Conservation (phyloP, 1,140 invertebrate genomes). For the Drosophila ficusphila region DNA sequence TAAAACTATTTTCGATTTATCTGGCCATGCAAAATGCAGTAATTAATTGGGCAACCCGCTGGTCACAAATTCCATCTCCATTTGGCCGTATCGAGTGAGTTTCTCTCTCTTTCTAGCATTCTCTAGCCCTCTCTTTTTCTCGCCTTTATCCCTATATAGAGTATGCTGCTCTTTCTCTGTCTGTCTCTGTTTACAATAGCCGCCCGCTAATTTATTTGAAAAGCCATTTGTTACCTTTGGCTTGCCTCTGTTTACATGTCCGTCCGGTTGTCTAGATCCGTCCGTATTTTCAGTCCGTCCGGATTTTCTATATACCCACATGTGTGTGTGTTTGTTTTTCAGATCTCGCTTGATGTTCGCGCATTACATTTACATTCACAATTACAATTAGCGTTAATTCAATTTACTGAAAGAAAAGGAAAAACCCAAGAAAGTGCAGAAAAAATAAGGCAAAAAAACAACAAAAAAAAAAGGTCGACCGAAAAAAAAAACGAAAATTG, state of each 20-base stretch:
- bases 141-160: background rate
- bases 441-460: too few relatives aligned
- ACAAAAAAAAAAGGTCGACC: constrained; percentile 6
- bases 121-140: background rate
- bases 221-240: constrained; percentile 81
- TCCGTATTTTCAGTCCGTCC: background rate
- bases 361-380: constrained; percentile 47
- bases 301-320: constrained; percentile 41
- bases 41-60: constrained; percentile 39
- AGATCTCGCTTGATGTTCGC: constrained; percentile 15
- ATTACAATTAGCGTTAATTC: constrained; percentile 72
- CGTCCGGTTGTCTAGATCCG: constrained; percentile 9
- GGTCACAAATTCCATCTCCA: constrained; percentile 6
- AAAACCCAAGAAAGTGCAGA: background rate
- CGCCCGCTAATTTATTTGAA: constrained; percentile 78
- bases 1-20: constrained; percentile 25
- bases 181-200: constrained; percentile 69
- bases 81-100: constrained; percentile 19
- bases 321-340: constrained; percentile 13
- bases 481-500: constrained; percentile 2
- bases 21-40: constrained; percentile 15
- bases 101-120: background rate
- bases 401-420: constrained; percentile 48
- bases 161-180: constrained; percentile 7
- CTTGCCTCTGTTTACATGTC: constrained; percentile 71